Evolutionary conservation across 2,113 vertebrate genomes (phyloP), one percentile per base, ranked within the genome.

Genomic region (Sinosuthora webbiana): DNA sequence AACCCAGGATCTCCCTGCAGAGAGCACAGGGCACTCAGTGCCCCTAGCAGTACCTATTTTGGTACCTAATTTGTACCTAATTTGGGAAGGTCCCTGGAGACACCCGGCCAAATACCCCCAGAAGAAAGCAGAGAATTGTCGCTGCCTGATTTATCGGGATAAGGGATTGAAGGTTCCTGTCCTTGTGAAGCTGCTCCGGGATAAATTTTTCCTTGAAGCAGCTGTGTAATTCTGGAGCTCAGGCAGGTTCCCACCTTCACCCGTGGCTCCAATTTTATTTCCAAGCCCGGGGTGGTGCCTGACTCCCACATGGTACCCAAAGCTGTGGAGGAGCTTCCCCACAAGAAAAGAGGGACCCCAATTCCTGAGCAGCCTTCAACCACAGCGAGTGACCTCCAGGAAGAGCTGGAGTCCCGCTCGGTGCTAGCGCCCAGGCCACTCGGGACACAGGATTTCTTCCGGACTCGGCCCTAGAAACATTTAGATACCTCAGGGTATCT

Each of bases 51-150:
- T 17, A 0, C 37, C 37, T 39, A 10, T 39, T 39, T 39, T 39
- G 37, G 37, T 39, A 39, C 8, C 37, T 39, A 18, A 6, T 27
- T 23, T 16, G 37, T 39, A 39, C 8, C 37, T 39, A 18, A 6
- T 27, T 23, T 16, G 55, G 42, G 42, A 28, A 35, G 55, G 10
- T 17, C 13, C 33, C 23, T 35, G 37, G 19, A 13, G 30, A 3
- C 14, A 49, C 9, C 7, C 2, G 1, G 4, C 24, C 41, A 30
- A 53, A 24, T 3, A 5, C 3, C 11, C 4, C 11, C 16, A 4
- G 3, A 20, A 60, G 5, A 56, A 68, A 73, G 7, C 33, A 16
- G 25, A 28, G 16, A 56, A 55, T 3, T 3, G 20, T 25, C 16
- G 0, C 13, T 45, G 42, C 13, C 49, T 35, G 27, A 13, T 67